Evolutionary conservation across 2,888 invertebrate genomes (phyloP), one percentile per base, ranked within the genome.

Genomic region (Digitonthophagus gazella): DNA sequence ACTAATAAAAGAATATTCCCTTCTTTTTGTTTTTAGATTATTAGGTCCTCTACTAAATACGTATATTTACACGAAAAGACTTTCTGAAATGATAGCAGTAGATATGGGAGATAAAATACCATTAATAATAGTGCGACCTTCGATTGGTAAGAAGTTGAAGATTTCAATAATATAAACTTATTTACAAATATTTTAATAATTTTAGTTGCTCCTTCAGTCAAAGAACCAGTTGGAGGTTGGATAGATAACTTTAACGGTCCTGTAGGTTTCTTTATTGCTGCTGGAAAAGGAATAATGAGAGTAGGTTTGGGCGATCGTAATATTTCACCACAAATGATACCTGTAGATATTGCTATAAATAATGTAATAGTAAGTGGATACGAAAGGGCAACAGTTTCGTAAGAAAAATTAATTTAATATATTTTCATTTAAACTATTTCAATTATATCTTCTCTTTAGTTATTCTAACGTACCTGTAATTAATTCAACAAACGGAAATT

Each of bases 91-190:
- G 3, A 22, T 22, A 22, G 22, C 22, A 3, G 22, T 15, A 11
- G 18, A 58, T 11, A 79, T 87, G 1, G 89, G 91, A 75, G 91
- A 92, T 76, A 87, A 86, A 73, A 85, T 96, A 67, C 97, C 97
- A 0, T 86, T 93, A 15, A 92, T 90, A 64, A 90, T 98, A 71
- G 91, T 93, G 3, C 85, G 98, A 77, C 98, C 98, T 8, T 96
- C 97, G 54, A 97, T 97, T 75, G 93, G 58, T 58, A 15, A 11
- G 15, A 3, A 14, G 8, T 6, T 4, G 6, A 22, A 4, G 3
- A 22, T 22, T 22, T 3, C 22, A 22, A 3, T 14, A 58, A 4
- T 2, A 15, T 2, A 58, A 18, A 3, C n/a, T n/a, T n/a, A n/a
- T n/a, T 22, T 22, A 22, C 6, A 22, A 22, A 6, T 22, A 4